phyloP scores from a whole-genome alignment of 30 jellyfish, hydroid and myxozoan genomes.

The Rhopilema esculentum region DNA sequence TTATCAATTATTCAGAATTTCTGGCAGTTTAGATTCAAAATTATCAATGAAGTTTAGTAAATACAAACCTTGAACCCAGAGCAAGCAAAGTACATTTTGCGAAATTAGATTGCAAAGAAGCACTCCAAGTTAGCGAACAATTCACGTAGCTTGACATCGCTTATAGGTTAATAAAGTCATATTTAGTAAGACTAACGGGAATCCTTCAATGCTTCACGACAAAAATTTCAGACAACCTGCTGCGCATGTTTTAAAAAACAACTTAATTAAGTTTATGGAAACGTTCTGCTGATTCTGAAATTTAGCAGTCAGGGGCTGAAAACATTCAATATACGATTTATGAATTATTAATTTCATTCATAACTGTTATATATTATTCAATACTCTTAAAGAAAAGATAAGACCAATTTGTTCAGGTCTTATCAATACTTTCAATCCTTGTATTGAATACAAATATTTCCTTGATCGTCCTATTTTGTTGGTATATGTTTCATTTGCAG shows the following conservation, averaged over 20 bases:
- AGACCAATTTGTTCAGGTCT: background rate
- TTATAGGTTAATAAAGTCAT: background rate
- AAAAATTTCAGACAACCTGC: background rate
- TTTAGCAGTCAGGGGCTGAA: background rate
- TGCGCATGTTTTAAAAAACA: background rate
- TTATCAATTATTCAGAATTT: background rate
- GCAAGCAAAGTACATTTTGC: slow-evolving; percentile 51
- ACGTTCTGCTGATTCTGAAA: background rate
- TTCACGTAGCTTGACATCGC: background rate
- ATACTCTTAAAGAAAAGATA: background rate
- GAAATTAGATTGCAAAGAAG: background rate
- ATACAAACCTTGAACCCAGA: slow-evolving; percentile 36
- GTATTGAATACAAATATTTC: background rate
- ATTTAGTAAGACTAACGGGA: background rate
- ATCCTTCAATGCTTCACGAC: background rate
- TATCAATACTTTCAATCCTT: background rate
- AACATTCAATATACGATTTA: background rate
- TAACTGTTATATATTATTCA: slow-evolving; percentile 18
- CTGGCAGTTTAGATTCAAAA: background rate
- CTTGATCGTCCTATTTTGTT: background rate
- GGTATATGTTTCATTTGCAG: background rate
- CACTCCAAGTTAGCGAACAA: background rate
- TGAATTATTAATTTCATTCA: background rate
- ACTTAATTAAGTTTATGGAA: background rate
- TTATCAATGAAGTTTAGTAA: background rate